phyloP scores from a whole-genome alignment of 2,113 vertebrate genomes.

The Haliaeetus leucogaster region DNA sequence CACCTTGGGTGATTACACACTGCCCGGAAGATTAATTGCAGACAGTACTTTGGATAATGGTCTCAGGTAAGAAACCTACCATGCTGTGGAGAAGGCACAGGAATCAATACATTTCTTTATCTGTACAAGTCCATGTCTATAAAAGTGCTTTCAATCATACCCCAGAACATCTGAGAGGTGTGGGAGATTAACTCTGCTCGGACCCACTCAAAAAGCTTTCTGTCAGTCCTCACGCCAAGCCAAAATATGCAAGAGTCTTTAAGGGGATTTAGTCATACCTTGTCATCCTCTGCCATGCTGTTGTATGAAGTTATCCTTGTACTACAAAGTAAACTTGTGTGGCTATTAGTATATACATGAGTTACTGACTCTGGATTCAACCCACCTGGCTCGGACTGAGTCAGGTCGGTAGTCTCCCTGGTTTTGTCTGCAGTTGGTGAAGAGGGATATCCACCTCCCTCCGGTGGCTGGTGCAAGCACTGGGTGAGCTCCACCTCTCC shows the following conservation, averaged over 20 bases:
- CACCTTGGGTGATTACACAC: slow-evolving; percentile 55
- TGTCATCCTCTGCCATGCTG: not conserved
- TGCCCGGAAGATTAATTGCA: slow-evolving; percentile 75
- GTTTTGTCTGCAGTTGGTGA: not conserved
- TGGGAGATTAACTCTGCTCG: not conserved
- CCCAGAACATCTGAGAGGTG: not conserved
- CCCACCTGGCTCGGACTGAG: not conserved
- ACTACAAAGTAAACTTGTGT: not conserved
- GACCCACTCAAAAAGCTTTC: not conserved
- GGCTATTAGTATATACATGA: not conserved
- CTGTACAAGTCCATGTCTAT: slow-evolving; percentile 18
- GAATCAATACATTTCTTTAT: slow-evolving; percentile 59
- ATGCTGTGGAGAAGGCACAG: not conserved
- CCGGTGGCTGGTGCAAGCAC: rapidly evolving
- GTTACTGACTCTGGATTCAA: not conserved
- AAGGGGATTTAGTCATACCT: not conserved
- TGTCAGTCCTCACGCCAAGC: not conserved
- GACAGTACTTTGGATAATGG: slow-evolving; percentile 65
- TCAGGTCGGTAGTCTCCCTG: rapidly evolving
- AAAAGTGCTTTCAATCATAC: slow-evolving; percentile 42
- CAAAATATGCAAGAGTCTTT: not conserved
- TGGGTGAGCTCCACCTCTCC: not conserved
- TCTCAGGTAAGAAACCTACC: slow-evolving; percentile 48
- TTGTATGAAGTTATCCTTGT: not conserved
- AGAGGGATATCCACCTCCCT: not conserved